Evolutionary conservation across 2,888 invertebrate genomes (phyloP).

Genomic region (Mythimna loreyi): DNA sequence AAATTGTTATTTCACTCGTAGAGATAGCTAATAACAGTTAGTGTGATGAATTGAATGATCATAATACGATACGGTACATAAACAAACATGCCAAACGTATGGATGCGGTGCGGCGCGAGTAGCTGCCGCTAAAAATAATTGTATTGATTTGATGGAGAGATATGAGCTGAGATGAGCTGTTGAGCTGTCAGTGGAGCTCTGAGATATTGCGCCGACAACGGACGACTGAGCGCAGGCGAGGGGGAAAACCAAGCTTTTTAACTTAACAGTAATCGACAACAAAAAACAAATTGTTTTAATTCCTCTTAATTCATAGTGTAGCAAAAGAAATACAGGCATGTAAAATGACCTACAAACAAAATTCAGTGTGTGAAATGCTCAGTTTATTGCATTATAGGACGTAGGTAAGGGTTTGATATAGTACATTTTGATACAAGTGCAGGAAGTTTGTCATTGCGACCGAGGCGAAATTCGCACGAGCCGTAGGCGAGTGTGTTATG

Average conservation of each 20-base stretch:
- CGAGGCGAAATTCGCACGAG: no score
- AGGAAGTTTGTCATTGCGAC: no score
- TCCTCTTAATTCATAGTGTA: neutral
- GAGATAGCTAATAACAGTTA: conserved; percentile 26
- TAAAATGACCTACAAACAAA: neutral
- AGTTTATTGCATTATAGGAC: neutral
- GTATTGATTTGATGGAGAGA: conserved; percentile 48
- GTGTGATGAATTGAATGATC: conserved; percentile 31
- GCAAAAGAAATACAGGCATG: no score
- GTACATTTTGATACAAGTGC: no score
- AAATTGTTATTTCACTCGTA: conserved; percentile 32
- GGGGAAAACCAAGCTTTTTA: neutral
- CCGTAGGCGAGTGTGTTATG: no score
- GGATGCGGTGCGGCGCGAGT: conserved; percentile 7
- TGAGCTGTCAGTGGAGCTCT: conserved; percentile 26
- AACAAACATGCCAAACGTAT: conserved; percentile 30
- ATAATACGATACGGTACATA: conserved; percentile 24
- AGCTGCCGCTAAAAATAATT: conserved; percentile 57
- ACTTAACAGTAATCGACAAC: conserved; percentile 1
- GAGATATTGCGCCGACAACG: conserved; percentile 12
- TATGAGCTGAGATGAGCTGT: conserved; percentile 29
- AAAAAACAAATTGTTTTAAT: neutral
- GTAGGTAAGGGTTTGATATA: no score
- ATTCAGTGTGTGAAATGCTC: neutral
- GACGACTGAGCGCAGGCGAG: conserved; percentile 9